Conservation (phyloP, 92 coral and sea anemone species). For the Phenganax marumi region DNA sequence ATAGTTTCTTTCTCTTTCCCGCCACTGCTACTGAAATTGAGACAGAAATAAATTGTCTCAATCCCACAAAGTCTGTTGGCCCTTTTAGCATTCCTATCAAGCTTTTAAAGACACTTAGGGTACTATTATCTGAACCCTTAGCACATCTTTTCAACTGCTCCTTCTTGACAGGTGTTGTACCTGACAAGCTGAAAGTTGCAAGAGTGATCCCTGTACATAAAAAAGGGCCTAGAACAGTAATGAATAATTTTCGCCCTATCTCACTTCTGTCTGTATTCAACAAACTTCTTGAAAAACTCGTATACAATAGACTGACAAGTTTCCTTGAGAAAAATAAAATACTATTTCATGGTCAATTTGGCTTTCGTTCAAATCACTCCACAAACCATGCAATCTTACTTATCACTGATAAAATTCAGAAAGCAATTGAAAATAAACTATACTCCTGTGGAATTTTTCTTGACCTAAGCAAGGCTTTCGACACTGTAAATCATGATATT, state of each 20-base stretch:
- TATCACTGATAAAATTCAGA: conserved; percentile 59
- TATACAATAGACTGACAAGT: conserved; percentile 41
- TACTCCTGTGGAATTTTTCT: conserved; percentile 57
- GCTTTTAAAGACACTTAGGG: conserved; percentile 33
- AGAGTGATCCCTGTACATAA: conserved; percentile 54
- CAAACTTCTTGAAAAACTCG: conserved; percentile 57
- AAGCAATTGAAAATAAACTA: conserved; percentile 40
- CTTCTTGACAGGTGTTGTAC: conserved; percentile 45
- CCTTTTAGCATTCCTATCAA: conserved; percentile 54
- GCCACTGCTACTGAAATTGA: conserved; percentile 44
- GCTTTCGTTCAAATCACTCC: conserved; percentile 53
- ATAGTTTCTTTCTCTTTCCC: conserved; percentile 39
- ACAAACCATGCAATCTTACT: conserved; percentile 53
- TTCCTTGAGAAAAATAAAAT: conserved; percentile 45
- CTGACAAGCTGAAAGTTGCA: conserved; percentile 54
- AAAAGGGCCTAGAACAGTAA: conserved; percentile 43
- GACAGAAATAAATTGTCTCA: conserved; percentile 37
- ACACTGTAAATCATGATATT: conserved; percentile 56
- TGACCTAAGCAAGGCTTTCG: conserved; percentile 56
- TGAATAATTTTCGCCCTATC: conserved; percentile 57
- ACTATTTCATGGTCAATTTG: conserved; percentile 52
- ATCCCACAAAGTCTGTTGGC: conserved; percentile 44
- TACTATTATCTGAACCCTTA: conserved; percentile 40
- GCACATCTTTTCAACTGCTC: conserved; percentile 43
- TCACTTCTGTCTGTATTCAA: conserved; percentile 58